Percentiles rank a stretch among this genome's conserved stretches.
phyloP scores from a whole-genome alignment of 2,797 vertebrate genomes.

The Garrulus glandarius region DNA sequence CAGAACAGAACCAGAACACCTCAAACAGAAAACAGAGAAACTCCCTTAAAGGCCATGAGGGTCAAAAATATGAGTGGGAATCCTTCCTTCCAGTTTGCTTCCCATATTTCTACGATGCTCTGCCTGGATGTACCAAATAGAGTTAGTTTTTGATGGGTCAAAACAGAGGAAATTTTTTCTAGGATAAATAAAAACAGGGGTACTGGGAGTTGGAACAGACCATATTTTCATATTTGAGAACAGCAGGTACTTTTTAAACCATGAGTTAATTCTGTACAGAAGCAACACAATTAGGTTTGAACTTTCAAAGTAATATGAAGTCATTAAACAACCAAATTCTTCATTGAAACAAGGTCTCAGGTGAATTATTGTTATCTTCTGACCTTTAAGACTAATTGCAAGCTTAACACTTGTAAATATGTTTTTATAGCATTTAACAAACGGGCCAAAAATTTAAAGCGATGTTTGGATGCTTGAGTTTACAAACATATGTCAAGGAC shows the following conservation, averaged over 20 bases:
- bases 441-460: not conserved
- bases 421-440: not conserved
- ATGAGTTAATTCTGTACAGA: not conserved
- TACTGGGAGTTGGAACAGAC: not conserved
- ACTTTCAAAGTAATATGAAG: not conserved
- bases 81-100: not conserved
- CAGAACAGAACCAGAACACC: not conserved
- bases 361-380: not conserved
- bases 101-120: accelerated
- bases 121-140: not conserved
- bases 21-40: not conserved
- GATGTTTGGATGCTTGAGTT: not conserved
- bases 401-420: not conserved
- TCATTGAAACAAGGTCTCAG: not conserved
- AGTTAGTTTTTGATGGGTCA: not conserved
- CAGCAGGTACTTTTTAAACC: not conserved
- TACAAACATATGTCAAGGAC: not conserved
- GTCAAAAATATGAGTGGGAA: not conserved
- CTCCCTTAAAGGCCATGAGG: not conserved
- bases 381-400: not conserved
- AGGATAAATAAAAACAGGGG: not conserved
- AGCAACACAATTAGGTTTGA: not conserved
- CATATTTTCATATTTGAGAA: not conserved
- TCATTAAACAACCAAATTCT: not conserved
- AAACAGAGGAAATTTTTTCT: not conserved